Conservation (phyloP, 2,113 vertebrate genomes). For the Bos javanicus region DNA sequence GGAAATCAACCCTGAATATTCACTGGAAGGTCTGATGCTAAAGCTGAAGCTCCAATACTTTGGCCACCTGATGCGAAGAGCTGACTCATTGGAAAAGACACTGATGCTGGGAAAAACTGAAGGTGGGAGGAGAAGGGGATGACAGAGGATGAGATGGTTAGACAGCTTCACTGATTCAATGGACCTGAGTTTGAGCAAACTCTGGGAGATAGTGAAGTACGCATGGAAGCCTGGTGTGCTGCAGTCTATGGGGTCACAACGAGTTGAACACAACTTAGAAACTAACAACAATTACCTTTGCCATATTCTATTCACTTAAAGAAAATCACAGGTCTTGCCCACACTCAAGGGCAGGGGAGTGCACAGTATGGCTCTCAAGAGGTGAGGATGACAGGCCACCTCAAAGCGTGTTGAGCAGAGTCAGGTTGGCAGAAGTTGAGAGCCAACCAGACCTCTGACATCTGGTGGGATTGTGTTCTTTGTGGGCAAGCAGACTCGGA, state of each 20-base stretch:
- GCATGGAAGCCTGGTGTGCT: not conserved
- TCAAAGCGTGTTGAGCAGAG: not conserved
- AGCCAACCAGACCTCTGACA: not conserved
- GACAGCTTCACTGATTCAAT: not conserved
- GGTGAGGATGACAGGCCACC: accelerated
- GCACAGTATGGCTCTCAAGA: not conserved
- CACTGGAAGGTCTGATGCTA: not conserved
- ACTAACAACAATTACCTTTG: not conserved
- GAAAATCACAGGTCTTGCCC: not conserved
- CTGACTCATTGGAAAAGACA: not conserved
- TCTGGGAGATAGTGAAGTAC: not conserved
- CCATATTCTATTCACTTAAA: not conserved
- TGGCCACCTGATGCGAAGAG: not conserved
- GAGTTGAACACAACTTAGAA: not conserved
- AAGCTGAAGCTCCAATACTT: not conserved
- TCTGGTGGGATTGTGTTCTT: not conserved
- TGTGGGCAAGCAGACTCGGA: not conserved
- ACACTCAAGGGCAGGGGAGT: too few relatives aligned
- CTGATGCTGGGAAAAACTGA: not conserved
- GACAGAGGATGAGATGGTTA: not conserved
- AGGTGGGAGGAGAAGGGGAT: not conserved
- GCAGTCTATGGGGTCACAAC: not conserved
- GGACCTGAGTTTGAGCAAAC: not conserved
- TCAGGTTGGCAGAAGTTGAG: not conserved
- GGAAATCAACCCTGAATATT: not conserved